phyloP scores from a whole-genome alignment of 1,140 invertebrate species.

The honey bee (Apis mellifera) region DNA sequence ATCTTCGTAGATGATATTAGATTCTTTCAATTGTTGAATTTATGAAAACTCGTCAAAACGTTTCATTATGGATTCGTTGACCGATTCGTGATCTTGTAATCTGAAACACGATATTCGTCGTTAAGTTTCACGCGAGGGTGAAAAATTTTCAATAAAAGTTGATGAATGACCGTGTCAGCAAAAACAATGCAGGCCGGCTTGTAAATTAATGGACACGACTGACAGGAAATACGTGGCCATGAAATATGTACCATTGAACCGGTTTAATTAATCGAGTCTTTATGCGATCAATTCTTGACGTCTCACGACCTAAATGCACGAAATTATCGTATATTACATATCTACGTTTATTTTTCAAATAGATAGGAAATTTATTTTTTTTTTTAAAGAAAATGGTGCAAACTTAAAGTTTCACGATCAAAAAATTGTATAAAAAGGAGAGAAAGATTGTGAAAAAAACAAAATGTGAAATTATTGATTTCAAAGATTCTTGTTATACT shows the following conservation, averaged over 20 bases:
- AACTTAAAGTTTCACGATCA: too few species aligned
- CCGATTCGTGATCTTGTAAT: neutral
- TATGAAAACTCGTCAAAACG: neutral
- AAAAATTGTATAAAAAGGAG: too few species aligned
- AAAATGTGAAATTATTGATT: too few species aligned
- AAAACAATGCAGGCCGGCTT: neutral
- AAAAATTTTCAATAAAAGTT: constrained; percentile 20
- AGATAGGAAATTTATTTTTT: neutral
- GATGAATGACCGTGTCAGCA: neutral
- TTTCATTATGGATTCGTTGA: neutral
- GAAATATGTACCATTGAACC: constrained; percentile 21
- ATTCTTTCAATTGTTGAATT: neutral
- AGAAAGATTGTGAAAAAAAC: too few species aligned
- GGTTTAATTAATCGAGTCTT: constrained; percentile 12
- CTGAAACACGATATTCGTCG: neutral
- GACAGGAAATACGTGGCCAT: neutral
- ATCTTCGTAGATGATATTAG: neutral
- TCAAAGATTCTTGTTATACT: neutral
- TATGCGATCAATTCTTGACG: constrained; percentile 1
- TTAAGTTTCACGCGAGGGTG: neutral
- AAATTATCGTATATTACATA: neutral
- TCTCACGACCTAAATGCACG: neutral
- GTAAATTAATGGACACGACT: constrained; percentile 14
- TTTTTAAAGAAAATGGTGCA: neutral
- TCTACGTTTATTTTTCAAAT: neutral